Evolutionary conservation across 2,888 invertebrate species (phyloP), one percentile per base, ranked within the genome.

Genomic region (Hoplodrina blanda): DNA sequence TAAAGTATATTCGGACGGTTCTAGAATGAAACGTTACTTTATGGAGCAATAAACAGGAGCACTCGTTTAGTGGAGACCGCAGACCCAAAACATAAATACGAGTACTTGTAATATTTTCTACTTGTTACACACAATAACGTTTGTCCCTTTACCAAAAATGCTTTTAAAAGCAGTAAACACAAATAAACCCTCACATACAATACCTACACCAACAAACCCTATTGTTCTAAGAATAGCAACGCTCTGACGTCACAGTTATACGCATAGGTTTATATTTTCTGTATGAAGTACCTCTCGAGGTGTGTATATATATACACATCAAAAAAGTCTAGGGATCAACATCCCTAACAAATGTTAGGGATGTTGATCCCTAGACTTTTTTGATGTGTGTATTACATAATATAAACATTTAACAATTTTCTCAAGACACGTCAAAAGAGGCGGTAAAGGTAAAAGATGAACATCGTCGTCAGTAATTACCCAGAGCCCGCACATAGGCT

Each of bases 401-500:
- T 79, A 79, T 83, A 79, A 77, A 71, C 76, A 69, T 75, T 76
- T 66, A 63, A 73, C 76, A 84, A 82, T 81, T 77, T 76, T 66
- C 79, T 76, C 73, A 61, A 63, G 74, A 80, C 44, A 33, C 79
- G 80, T 80, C 77, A 81, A 76, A 80, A 78, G 77, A 76, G 69
- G 67, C 73, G 69, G 75, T 75, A 77, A 78, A 84, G 82, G 81
- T 77, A 76, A 83, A 76, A 82, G 72, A 86, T 80, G 84, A 83
- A 79, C 84, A 75, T 81, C 71, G 62, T 69, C 78, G 76, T 82
- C 80, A 71, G 80, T 89, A 89, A 89, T 90, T 89, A 89, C 82
- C 76, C 81, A 61, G 77, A 83, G 81, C 88, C 85, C 89, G 81
- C 88, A 90, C 88, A 89, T 85, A 85, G 86, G 82, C 83, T 85